These are phyloP conservation scores for Microchirus variegatus DNA, from an alignment of 2,797 vertebrate species.

Conservation along the genomic window DNA sequence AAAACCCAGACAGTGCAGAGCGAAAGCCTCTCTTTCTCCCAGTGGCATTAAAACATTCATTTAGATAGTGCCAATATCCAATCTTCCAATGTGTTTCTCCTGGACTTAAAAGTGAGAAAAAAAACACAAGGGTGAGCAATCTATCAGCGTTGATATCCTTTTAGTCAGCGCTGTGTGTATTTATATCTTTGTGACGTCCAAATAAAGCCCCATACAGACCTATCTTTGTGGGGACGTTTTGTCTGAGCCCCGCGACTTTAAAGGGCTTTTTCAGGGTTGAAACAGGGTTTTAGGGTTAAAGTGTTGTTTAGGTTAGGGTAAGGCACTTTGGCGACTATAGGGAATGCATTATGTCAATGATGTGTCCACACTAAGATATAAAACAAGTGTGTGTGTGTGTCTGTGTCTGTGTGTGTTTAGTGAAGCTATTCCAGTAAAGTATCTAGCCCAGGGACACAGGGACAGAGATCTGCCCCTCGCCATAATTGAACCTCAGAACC, in stretches of 20 bases:
- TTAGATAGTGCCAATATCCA: slow-evolving; percentile 77
- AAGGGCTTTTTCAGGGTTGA: too few relatives aligned
- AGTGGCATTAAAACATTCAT: slow-evolving; percentile 73
- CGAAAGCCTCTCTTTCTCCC: slow-evolving; percentile 52
- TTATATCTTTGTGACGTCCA: too few relatives aligned
- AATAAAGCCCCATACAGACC: too few relatives aligned
- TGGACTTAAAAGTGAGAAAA: slow-evolving; percentile 57
- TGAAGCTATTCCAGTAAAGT: slow-evolving; percentile 63
- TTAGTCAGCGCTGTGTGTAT: too few relatives aligned
- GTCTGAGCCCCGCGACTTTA: too few relatives aligned
- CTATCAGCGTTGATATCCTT: slow-evolving; percentile 69
- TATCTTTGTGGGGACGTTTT: too few relatives aligned
- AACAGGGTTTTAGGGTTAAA: too few relatives aligned
- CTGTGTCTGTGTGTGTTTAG: slow-evolving; percentile 36
- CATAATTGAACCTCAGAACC: slow-evolving; percentile 76
- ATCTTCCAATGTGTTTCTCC: slow-evolving; percentile 70
- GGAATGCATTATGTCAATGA: too few relatives aligned
- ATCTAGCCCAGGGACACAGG: slow-evolving; percentile 67
- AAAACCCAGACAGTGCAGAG: slow-evolving; percentile 55
- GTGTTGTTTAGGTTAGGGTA: too few relatives aligned
- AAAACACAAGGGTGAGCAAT: slow-evolving; percentile 66
- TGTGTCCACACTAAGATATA: too few relatives aligned
- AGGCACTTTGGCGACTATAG: too few relatives aligned
- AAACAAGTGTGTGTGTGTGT: slow-evolving; percentile 1
- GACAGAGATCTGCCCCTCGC: slow-evolving; percentile 64